A percentile compares a stretch with the other conserved stretches of the same genome.
phyloP scores from a whole-genome alignment of 1,140 invertebrate genomes.

The Neocloeon triangulifer region DNA sequence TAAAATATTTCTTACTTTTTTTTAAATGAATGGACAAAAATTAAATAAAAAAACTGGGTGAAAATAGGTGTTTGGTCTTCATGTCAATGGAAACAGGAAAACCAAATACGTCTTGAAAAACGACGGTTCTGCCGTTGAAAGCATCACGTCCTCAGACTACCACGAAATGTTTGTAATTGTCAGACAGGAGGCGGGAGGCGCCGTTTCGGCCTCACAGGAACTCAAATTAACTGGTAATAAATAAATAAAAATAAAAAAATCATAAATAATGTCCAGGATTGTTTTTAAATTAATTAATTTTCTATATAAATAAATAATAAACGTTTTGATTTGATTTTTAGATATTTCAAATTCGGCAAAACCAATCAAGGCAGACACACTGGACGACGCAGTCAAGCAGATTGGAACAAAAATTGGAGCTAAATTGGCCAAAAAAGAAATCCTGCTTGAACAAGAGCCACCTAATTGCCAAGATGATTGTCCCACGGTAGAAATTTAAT shows the following conservation, averaged over 20 bases:
- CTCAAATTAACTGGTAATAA: constrained; percentile 19
- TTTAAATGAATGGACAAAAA: too few species aligned
- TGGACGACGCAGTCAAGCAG: constrained; percentile 16
- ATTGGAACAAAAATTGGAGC: constrained; percentile 9
- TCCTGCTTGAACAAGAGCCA: constrained; percentile 11
- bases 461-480: constrained; percentile 6
- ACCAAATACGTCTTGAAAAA: constrained; percentile 17
- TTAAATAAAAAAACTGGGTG: too few species aligned
- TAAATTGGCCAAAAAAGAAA: constrained; percentile 10
- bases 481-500: constrained; percentile 8
- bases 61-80: constrained; percentile 9
- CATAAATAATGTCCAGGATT: too few species aligned
- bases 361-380: constrained; percentile 13
- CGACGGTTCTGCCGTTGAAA: constrained; percentile 13
- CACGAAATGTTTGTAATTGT: constrained; percentile 24
- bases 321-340: constrained; percentile 6
- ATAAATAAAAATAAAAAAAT: too few species aligned
- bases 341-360: constrained; percentile 9
- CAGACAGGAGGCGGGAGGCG: constrained; percentile 26
- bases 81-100: constrained; percentile 17
- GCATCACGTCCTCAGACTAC: constrained; percentile 22
- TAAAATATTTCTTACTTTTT: too few species aligned
- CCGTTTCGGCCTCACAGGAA: constrained; percentile 20
- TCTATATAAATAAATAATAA: constrained; percentile 1
- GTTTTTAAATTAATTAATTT: too few species aligned